Evolutionary conservation across 2,888 invertebrate genomes (phyloP).

Genomic region (Flexamia atlantica): DNA sequence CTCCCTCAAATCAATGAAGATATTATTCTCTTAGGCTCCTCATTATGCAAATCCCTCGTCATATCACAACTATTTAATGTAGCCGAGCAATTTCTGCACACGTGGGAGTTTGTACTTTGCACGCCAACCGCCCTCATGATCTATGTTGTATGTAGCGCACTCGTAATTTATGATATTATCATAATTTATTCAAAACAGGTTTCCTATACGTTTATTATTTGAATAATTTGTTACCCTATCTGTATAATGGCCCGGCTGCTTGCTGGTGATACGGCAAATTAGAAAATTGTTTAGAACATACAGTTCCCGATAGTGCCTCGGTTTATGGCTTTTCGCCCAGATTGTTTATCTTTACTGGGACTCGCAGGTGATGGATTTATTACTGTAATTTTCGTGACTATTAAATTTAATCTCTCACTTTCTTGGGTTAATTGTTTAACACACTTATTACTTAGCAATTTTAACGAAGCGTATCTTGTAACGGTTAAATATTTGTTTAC

Average conservation of each 20-base stretch:
- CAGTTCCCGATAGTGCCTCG: slow-evolving; percentile 15
- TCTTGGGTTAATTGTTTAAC: background rate
- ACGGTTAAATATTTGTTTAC: no score
- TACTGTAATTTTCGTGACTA: background rate
- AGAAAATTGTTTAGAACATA: slow-evolving; percentile 26
- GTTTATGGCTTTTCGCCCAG: slow-evolving; percentile 7
- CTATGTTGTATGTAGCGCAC: slow-evolving; percentile 22
- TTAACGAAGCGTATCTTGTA: no score
- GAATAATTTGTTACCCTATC: slow-evolving; percentile 48
- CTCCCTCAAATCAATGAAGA: background rate
- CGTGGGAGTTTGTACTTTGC: slow-evolving; percentile 13
- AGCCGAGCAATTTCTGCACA: background rate
- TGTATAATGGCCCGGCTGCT: slow-evolving; percentile 15
- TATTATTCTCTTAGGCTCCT: slow-evolving; percentile 2
- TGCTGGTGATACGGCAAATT: slow-evolving; percentile 30
- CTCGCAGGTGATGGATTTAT: slow-evolving; percentile 19
- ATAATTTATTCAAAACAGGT: slow-evolving; percentile 55
- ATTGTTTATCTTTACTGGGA: slow-evolving; percentile 9
- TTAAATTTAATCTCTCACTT: slow-evolving; percentile 13
- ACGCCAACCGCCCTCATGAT: slow-evolving; percentile 27
- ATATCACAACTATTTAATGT: slow-evolving; percentile 39
- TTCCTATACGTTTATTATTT: slow-evolving; percentile 33
- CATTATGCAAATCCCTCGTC: slow-evolving; percentile 16
- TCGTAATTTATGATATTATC: slow-evolving; percentile 51
- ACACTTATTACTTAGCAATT: background rate